These are phyloP conservation scores for Myiotriccus ornatus DNA, from an alignment of 2,797 vertebrate genomes.

Conservation along the genomic window DNA sequence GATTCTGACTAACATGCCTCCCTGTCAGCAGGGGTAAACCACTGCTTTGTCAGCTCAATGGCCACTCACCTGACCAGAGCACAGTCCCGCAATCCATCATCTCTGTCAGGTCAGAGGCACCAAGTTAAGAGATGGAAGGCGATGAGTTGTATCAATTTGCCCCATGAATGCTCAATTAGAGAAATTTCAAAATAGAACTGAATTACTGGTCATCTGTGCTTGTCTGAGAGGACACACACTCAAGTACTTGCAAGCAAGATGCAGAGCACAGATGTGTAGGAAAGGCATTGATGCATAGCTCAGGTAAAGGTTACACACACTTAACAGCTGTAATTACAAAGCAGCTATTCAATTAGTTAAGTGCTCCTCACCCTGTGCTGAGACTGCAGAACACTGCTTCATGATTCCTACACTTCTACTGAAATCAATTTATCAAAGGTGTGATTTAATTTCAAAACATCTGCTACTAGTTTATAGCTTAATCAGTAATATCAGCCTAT, in stretches of 20 bases:
- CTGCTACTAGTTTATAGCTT: neutral
- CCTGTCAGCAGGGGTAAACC: neutral
- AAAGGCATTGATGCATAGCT: neutral
- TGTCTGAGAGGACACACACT: neutral
- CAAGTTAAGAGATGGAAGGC: neutral
- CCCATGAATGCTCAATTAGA: neutral
- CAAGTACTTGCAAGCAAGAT: neutral
- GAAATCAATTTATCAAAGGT: neutral
- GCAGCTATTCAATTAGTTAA: neutral
- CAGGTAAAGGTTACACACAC: neutral
- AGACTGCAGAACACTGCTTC: neutral
- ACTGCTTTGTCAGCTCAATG: neutral
- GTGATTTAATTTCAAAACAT: neutral
- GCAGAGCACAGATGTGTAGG: neutral
- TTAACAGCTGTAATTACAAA: neutral
- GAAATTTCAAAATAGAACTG: neutral
- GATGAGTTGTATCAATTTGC: neutral
- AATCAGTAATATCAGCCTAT: neutral
- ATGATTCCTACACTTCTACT: neutral
- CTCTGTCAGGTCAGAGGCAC: neutral
- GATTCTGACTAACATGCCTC: neutral
- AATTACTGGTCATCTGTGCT: neutral
- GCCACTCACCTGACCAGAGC: neutral
- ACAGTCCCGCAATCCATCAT: neutral
- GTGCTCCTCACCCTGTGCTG: neutral